Conservation (phyloP, 2,797 vertebrate genomes). For the Ambastaia sidthimunki region DNA sequence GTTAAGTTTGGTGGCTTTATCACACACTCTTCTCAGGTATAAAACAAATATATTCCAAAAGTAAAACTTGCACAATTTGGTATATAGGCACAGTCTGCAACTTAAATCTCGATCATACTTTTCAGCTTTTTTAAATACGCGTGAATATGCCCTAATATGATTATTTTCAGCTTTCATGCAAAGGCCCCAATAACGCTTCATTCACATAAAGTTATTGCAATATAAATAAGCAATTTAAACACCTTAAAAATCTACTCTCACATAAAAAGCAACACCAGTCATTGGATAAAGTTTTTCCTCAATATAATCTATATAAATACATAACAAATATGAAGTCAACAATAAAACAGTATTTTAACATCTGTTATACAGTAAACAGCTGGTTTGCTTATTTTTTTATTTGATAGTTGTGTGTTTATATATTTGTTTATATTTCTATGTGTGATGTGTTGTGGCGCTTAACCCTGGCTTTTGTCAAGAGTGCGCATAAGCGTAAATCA, state of each 20-base stretch:
- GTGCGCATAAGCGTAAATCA: slow-evolving; percentile 72
- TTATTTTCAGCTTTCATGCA: slow-evolving; percentile 86
- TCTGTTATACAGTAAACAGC: slow-evolving; percentile 79
- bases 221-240: slow-evolving; percentile 87
- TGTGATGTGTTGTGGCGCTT: slow-evolving; percentile 53
- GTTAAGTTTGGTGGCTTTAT: slow-evolving; percentile 85
- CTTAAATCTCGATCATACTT: slow-evolving; percentile 74
- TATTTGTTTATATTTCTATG: slow-evolving; percentile 54
- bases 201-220: slow-evolving; percentile 85
- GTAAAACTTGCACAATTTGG: slow-evolving; percentile 83
- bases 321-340: slow-evolving; percentile 83
- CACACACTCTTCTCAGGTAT: slow-evolving; percentile 85
- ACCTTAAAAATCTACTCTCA: slow-evolving; percentile 83
- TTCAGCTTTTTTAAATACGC: slow-evolving; percentile 77
- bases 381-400: slow-evolving; percentile 72
- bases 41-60: slow-evolving; percentile 80
- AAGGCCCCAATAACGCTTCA: slow-evolving; percentile 82
- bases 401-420: slow-evolving; percentile 50
- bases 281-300: slow-evolving; percentile 80
- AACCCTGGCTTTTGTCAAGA: slow-evolving; percentile 62
- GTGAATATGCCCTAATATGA: slow-evolving; percentile 81
- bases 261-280: slow-evolving; percentile 82
- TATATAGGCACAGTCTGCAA: slow-evolving; percentile 82
- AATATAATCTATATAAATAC: slow-evolving; percentile 90
- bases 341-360: slow-evolving; percentile 82